These are phyloP conservation scores for Adelosebastes latens DNA, from an alignment of 2,797 vertebrate genomes.

Conservation along the genomic window DNA sequence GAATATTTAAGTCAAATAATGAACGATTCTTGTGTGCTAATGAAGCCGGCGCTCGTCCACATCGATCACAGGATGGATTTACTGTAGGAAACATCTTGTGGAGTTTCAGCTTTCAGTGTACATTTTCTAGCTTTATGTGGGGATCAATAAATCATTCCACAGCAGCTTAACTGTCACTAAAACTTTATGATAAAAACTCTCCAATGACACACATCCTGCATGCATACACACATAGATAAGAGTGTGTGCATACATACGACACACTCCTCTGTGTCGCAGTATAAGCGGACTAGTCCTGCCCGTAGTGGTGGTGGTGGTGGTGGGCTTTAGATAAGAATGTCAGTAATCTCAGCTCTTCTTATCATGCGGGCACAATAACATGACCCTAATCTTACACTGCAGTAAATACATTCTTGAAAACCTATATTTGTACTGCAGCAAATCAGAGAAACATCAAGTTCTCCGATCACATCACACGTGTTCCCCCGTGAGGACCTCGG, in stretches of 20 bases:
- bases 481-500: neutral
- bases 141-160: neutral
- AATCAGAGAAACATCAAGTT: conserved; percentile 30
- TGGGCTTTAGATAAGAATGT: conserved; percentile 76
- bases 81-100: neutral
- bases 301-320: conserved; percentile 33
- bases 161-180: neutral
- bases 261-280: conserved; percentile 8
- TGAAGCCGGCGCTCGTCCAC: neutral
- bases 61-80: neutral
- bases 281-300: conserved; percentile 20
- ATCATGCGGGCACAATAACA: conserved; percentile 69
- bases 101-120: neutral
- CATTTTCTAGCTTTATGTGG: neutral
- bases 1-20: neutral
- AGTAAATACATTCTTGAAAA: conserved; percentile 65
- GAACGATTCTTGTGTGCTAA: neutral
- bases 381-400: conserved; percentile 74
- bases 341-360: conserved; percentile 75
- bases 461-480: conserved; percentile 16
- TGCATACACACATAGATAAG: neutral
- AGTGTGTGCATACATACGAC: neutral
- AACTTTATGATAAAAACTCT: conserved; percentile 4
- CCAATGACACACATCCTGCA: neutral
- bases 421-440: conserved; percentile 41